Base-by-base conservation (phyloP, 2,797 vertebrate genomes). In the Amblyopsis hoosieri region DNA sequence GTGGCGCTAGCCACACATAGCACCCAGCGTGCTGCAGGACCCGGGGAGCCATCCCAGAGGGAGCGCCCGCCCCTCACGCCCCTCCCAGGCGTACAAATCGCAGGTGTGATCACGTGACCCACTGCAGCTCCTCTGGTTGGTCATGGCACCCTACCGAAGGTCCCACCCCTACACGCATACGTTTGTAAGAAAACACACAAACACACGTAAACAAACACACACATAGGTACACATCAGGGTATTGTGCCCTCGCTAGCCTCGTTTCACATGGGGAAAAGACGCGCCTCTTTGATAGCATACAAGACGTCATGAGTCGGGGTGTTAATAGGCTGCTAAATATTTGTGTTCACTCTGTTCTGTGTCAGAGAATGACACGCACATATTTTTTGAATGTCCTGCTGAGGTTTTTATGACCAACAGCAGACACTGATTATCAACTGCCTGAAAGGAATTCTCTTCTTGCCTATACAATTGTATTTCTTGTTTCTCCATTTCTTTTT, bases 301-400 rank as follows among this genome's bases (percentile, higher is more conserved):
- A 69, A 78, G 65, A 72, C 82, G 82, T 87, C 83, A 76, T 79
- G 80, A 80, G 81, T 76, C 78, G 71, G 72, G 89, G 84, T 86
- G 87, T 90, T 84, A 92, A 90, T 88, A 91, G 89, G 92, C 92
- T 93, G 92, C 92, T 93, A 92, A 70, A 78, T 74, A 54, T 75
- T 86, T 82, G 78, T 79, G 84, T 85, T 86, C 81, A 84, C 85
- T 55, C 50, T 57, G 57, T 86, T 88, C 89, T 85, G 62, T 69
- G 83, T 78, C 45, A 14, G 37, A 33, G 60, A 64, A 80, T 70
- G 84, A 77, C 81, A 86, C 70, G 71, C 71, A 74, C 55, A 58
- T 70, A 59, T 23, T 78, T 52, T 78, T 61, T 73, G 31, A 71
- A 37, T 23, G 51, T 63, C 64, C 66, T 60, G 63, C 62, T 58